Percentiles rank a stretch among this genome's conserved stretches.
phyloP scores from a whole-genome alignment of 2,113 vertebrate species.

The Lepisosteus osseus region DNA sequence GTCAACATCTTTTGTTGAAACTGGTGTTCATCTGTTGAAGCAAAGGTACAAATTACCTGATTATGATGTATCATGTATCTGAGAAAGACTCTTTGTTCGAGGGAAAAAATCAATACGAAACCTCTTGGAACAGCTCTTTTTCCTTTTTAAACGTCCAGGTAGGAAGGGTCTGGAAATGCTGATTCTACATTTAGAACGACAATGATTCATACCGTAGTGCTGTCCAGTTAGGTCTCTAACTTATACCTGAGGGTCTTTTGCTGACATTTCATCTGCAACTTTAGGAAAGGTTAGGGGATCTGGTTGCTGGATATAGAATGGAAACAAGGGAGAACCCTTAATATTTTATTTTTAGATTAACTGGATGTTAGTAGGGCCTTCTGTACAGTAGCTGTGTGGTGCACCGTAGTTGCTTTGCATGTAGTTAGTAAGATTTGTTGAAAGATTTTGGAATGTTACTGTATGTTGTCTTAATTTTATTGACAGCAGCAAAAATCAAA shows the following conservation, averaged over 20 bases:
- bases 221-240: conserved; percentile 35
- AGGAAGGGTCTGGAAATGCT: conserved; percentile 60
- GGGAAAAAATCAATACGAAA: conserved; percentile 69
- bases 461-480: no score
- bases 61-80: conserved; percentile 80
- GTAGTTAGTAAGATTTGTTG: neutral
- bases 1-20: conserved; percentile 45
- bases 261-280: conserved; percentile 56
- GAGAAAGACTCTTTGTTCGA: conserved; percentile 74
- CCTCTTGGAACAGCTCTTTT: conserved; percentile 50
- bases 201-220: conserved; percentile 63
- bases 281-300: conserved; percentile 53
- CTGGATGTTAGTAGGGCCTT: conserved; percentile 9
- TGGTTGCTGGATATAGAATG: conserved; percentile 28
- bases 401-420: neutral
- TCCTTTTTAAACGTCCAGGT: conserved; percentile 46
- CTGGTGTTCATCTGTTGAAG: conserved; percentile 57
- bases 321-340: conserved; percentile 32
- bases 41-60: conserved; percentile 76
- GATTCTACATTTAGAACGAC: conserved; percentile 65
- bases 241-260: conserved; percentile 56
- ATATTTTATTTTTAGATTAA: conserved; percentile 45
- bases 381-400: neutral
- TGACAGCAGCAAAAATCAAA: no score
- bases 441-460: no score